Evolutionary conservation across 2,797 vertebrate species (phyloP).

Genomic region (Pagetopsis macropterus): DNA sequence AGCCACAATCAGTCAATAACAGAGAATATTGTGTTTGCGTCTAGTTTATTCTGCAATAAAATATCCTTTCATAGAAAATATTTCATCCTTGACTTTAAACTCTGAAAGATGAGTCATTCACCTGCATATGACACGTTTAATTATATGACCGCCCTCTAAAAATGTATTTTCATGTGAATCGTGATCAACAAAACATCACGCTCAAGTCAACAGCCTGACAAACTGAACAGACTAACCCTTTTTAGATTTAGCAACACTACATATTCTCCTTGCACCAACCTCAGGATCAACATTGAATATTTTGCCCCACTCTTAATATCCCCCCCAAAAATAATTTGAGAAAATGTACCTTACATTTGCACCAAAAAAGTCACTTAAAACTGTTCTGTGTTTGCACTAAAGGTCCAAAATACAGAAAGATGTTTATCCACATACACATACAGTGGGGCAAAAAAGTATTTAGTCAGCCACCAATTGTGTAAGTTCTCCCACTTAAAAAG

Average conservation of each 20-base stretch:
- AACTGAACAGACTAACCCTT: not conserved
- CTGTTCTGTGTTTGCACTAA: not conserved
- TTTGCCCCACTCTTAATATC: too few relatives aligned
- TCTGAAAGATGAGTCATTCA: slow-evolving; percentile 1
- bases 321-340: too few relatives aligned
- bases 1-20: not conserved
- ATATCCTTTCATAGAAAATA: not conserved
- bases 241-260: not conserved
- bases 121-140: too few relatives aligned
- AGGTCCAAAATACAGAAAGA: too few relatives aligned
- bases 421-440: too few relatives aligned
- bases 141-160: too few relatives aligned
- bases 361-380: not conserved
- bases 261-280: not conserved
- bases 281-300: too few relatives aligned
- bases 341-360: not conserved
- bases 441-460: too few relatives aligned
- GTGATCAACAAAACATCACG: too few relatives aligned
- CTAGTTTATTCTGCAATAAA: not conserved
- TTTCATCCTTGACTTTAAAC: not conserved
- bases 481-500: too few relatives aligned
- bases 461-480: too few relatives aligned
- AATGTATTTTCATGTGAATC: too few relatives aligned
- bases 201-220: not conserved
- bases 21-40: not conserved